A percentile compares a stretch with the other conserved stretches of the same genome.
Evolutionary conservation across 2,888 invertebrate species (phyloP).

Genomic region (Malthinus flaveolus): DNA sequence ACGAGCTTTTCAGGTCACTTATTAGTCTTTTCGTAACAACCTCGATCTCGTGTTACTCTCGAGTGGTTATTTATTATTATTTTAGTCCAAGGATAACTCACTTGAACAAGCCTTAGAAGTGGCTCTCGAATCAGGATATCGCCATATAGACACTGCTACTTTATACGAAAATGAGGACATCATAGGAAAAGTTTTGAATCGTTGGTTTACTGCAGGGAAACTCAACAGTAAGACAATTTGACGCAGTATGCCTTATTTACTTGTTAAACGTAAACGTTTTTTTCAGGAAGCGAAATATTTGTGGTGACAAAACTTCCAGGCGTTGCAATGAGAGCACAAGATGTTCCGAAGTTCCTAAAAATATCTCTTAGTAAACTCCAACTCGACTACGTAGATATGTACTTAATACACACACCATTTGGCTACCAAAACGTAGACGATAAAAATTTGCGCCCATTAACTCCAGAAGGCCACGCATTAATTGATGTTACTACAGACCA

Average conservation of each 20-base stretch:
- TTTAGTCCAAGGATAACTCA: conserved; percentile 63
- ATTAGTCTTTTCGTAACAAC: too few relatives aligned
- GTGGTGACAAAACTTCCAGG: conserved; percentile 77
- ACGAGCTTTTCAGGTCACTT: too few relatives aligned
- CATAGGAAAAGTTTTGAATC: conserved; percentile 58
- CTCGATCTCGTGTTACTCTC: too few relatives aligned
- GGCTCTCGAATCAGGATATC: conserved; percentile 72
- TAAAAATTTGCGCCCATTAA: conserved; percentile 61
- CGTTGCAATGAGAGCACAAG: conserved; percentile 60
- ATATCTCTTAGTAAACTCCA: conserved; percentile 67
- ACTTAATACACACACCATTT: conserved; percentile 75
- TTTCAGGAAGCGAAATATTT: conserved; percentile 70
- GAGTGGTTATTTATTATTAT: conserved; percentile 24
- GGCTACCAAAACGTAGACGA: conserved; percentile 63
- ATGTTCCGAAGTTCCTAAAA: conserved; percentile 64
- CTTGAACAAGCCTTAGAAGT: conserved; percentile 63
- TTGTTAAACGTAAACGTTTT: not conserved
- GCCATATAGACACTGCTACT: conserved; percentile 70
- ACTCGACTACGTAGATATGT: conserved; percentile 76
- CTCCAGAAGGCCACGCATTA: conserved; percentile 64
- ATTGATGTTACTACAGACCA: conserved; percentile 64
- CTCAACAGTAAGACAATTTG: not conserved
- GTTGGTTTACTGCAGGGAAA: not conserved
- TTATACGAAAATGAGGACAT: conserved; percentile 69
- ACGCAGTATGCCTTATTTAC: not conserved